A percentile compares a stretch with the other conserved stretches of the same genome.
Evolutionary conservation across 2,113 vertebrate genomes (phyloP).

Genomic region (Anhinga rufa): DNA sequence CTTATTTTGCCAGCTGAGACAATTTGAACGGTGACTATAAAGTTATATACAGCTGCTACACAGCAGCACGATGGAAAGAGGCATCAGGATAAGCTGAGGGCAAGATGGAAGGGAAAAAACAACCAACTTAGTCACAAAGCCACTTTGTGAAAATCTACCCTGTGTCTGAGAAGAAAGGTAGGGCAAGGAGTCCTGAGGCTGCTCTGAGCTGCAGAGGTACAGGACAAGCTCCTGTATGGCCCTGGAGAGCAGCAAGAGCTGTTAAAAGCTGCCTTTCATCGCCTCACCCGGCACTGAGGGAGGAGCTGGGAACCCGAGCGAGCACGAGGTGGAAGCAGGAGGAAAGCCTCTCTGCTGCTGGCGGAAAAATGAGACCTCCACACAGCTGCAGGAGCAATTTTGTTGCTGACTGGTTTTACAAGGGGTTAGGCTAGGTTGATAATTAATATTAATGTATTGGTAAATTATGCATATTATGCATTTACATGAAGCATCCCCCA

Average conservation of each 20-base stretch:
- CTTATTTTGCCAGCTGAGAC: not conserved
- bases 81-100: not conserved
- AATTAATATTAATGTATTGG: not conserved
- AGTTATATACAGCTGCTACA: not conserved
- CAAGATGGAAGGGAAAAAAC: not conserved
- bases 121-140: not conserved
- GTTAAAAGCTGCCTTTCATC: not conserved
- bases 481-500: not conserved
- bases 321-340: accelerated
- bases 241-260: not conserved
- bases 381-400: not conserved
- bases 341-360: not conserved
- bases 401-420: not conserved
- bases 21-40: not conserved
- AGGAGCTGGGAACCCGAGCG: not conserved
- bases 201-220: not conserved
- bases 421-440: not conserved
- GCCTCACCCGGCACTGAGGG: accelerated
- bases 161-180: not conserved
- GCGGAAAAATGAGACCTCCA: not conserved
- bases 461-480: not conserved
- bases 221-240: not conserved
- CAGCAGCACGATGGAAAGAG: not conserved
- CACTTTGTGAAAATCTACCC: not conserved
- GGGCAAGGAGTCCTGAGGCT: not conserved